Conservation (phyloP, 1,140 invertebrate species). For the Anagrus nilaparvatae region DNA sequence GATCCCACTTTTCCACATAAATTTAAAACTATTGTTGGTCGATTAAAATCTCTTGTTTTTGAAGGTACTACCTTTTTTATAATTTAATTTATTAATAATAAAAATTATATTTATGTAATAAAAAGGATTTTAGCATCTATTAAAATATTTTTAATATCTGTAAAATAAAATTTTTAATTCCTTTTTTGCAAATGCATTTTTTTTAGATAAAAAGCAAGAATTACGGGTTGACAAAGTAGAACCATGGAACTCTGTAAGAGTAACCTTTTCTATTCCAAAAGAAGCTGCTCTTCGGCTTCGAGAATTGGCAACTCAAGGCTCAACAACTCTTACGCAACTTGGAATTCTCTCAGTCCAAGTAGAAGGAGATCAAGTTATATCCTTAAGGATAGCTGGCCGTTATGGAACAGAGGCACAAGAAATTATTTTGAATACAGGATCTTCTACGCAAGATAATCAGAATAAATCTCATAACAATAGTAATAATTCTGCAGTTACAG, state of each 20-base stretch:
- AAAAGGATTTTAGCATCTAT: background rate
- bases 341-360: slow-evolving; percentile 93
- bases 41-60: slow-evolving; percentile 57
- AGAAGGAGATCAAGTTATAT: slow-evolving; percentile 91
- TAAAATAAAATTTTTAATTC: slow-evolving; percentile 5
- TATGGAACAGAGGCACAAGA: slow-evolving; percentile 65
- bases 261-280: slow-evolving; percentile 91
- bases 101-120: background rate
- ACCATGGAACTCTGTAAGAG: slow-evolving; percentile 95
- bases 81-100: slow-evolving; percentile 9
- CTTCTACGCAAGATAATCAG: slow-evolving; percentile 36
- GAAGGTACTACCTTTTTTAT: too few species aligned
- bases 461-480: slow-evolving; percentile 33
- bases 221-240: slow-evolving; percentile 75
- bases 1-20: slow-evolving; percentile 63
- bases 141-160: slow-evolving; percentile 1
- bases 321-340: slow-evolving; percentile 73
- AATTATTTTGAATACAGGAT: slow-evolving; percentile 57
- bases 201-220: slow-evolving; percentile 43
- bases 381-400: slow-evolving; percentile 69
- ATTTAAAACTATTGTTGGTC: slow-evolving; percentile 56
- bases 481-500: slow-evolving; percentile 21
- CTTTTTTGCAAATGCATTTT: slow-evolving; percentile 14
- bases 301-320: slow-evolving; percentile 82
- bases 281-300: slow-evolving; percentile 84